phyloP scores from a whole-genome alignment of 2,113 vertebrate genomes.

The Oenanthe melanoleuca region DNA sequence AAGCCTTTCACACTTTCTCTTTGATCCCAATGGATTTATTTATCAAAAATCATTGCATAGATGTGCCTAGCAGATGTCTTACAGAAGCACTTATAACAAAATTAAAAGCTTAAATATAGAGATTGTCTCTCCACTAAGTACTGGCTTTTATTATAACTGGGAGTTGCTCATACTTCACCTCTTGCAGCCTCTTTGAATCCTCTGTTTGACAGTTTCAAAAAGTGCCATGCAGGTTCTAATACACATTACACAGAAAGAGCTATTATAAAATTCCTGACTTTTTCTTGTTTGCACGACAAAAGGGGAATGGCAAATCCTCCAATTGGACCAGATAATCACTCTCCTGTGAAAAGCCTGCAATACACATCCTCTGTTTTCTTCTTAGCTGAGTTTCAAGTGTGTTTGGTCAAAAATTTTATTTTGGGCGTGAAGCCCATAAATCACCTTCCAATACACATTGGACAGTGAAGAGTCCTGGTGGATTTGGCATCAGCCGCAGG shows the following conservation, averaged over 20 bases:
- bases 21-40: constrained; percentile 17
- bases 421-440: constrained; percentile 71
- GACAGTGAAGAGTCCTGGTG: not conserved
- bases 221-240: constrained; percentile 47
- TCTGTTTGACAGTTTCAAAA: constrained; percentile 48
- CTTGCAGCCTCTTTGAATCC: constrained; percentile 47
- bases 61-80: not conserved
- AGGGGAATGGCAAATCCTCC: constrained; percentile 85
- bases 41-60: not conserved
- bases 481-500: not conserved
- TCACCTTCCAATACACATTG: constrained; percentile 62
- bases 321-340: constrained; percentile 88
- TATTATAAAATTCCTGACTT: constrained; percentile 78
- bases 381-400: constrained; percentile 77
- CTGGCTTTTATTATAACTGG: not conserved
- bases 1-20: constrained; percentile 55
- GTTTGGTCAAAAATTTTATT: constrained; percentile 90
- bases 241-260: constrained; percentile 58
- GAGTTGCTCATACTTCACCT: not conserved
- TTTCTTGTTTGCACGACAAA: constrained; percentile 90
- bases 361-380: constrained; percentile 82
- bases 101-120: constrained; percentile 3
- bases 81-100: not conserved
- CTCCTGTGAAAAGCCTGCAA: constrained; percentile 89
- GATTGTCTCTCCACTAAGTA: not conserved